phyloP scores from a whole-genome alignment of 2,888 invertebrate genomes.

The Rutpela maculata region DNA sequence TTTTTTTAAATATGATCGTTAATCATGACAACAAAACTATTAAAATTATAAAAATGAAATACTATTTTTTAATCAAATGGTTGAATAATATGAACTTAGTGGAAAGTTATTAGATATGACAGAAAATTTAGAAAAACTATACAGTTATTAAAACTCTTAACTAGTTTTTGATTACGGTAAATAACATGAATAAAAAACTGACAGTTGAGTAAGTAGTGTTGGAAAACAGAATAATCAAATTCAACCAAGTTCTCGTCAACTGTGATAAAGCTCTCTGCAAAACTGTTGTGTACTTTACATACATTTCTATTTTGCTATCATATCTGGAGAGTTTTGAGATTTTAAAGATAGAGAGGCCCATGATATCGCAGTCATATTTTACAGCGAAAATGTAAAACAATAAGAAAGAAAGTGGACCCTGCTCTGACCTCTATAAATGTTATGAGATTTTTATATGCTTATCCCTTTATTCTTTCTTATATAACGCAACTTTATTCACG shows the following conservation, averaged over 20 bases:
- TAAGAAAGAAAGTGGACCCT: constrained; percentile 27
- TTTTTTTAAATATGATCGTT: too few species aligned
- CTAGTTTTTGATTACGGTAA: too few species aligned
- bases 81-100: too few species aligned
- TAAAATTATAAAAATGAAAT: too few species aligned
- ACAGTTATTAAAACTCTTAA: too few species aligned
- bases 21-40: too few species aligned
- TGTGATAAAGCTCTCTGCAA: not conserved
- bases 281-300: constrained; percentile 2
- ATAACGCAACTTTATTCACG: not conserved
- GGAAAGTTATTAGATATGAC: too few species aligned
- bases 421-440: constrained; percentile 40
- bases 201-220: not conserved
- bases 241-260: not conserved
- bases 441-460: constrained; percentile 39
- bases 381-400: constrained; percentile 32
- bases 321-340: constrained; percentile 3
- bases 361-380: constrained; percentile 25
- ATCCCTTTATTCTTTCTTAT: constrained; percentile 33
- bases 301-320: constrained; percentile 8
- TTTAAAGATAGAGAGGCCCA: not conserved
- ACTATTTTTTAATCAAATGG: too few species aligned
- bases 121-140: too few species aligned
- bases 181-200: not conserved
- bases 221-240: not conserved